phyloP scores from a whole-genome alignment of 2,797 vertebrate species.

The Acrocephalus scirpaceus region DNA sequence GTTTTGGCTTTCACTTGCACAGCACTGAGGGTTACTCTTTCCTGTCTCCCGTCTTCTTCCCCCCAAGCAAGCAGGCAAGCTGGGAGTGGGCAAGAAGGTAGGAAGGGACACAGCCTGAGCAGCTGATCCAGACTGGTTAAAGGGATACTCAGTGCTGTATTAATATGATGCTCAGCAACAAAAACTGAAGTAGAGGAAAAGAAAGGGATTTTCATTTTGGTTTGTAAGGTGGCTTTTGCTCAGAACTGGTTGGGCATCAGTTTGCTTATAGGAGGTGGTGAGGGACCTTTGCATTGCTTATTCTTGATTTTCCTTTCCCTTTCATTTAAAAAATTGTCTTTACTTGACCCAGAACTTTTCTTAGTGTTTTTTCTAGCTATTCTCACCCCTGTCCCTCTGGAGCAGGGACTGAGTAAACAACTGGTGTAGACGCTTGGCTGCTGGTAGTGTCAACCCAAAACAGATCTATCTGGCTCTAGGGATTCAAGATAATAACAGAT shows the following conservation, averaged over 20 bases:
- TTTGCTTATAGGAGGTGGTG: neutral
- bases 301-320: neutral
- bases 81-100: neutral
- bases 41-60: neutral
- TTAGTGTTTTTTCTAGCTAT: neutral
- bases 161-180: neutral
- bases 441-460: neutral
- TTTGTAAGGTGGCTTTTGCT: neutral
- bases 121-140: neutral
- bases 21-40: neutral
- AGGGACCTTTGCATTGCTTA: neutral
- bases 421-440: neutral
- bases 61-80: neutral
- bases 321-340: neutral
- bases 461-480: neutral
- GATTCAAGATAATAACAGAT: neutral
- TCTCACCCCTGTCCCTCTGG: accelerated
- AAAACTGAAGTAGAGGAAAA: neutral
- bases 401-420: neutral
- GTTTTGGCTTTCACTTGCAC: neutral
- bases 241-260: neutral
- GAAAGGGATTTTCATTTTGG: neutral
- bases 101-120: neutral
- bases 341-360: neutral
- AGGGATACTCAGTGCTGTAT: accelerated